Evolutionary conservation across 2,888 invertebrate species (phyloP).

Genomic region (Kryphioiulus occultus): DNA sequence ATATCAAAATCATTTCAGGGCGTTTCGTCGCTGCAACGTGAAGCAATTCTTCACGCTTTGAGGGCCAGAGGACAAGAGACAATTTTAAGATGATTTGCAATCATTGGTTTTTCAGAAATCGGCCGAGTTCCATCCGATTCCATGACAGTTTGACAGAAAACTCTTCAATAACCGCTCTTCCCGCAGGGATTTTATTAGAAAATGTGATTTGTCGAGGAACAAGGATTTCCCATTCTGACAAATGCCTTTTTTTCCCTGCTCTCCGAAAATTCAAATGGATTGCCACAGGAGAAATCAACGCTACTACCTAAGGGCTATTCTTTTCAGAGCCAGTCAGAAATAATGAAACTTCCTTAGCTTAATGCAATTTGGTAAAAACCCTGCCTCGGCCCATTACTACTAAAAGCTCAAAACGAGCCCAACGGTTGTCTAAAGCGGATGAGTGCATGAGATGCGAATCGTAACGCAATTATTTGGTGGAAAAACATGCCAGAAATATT

Average conservation of each 20-base stretch:
- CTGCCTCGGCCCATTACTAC: constrained; percentile 7
- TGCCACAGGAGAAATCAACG: constrained; percentile 23
- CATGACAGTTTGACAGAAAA: constrained; percentile 23
- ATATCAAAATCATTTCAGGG: constrained; percentile 11
- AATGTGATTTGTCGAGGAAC: constrained; percentile 23
- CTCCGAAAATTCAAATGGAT: neutral
- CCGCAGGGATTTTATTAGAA: constrained; percentile 23
- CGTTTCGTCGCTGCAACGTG: constrained; percentile 6
- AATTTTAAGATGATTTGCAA: constrained; percentile 23
- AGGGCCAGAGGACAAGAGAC: constrained; percentile 23
- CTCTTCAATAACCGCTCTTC: constrained; percentile 7
- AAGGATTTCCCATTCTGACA: constrained; percentile 23
- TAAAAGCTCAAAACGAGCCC: neutral
- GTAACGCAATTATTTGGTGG: neutral
- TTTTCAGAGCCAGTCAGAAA: constrained; percentile 23
- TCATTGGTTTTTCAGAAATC: constrained; percentile 23
- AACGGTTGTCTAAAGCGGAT: neutral
- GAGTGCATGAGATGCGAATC: neutral
- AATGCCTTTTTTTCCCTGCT: neutral
- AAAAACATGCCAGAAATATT: neutral
- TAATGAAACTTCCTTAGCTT: neutral
- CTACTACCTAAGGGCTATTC: neutral
- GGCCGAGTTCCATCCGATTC: constrained; percentile 14
- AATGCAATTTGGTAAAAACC: constrained; percentile 23
- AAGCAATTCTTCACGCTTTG: constrained; percentile 16